These are phyloP conservation scores for Pampusana beccarii DNA, from an alignment of 2,113 vertebrate genomes.

Conservation along the genomic window DNA sequence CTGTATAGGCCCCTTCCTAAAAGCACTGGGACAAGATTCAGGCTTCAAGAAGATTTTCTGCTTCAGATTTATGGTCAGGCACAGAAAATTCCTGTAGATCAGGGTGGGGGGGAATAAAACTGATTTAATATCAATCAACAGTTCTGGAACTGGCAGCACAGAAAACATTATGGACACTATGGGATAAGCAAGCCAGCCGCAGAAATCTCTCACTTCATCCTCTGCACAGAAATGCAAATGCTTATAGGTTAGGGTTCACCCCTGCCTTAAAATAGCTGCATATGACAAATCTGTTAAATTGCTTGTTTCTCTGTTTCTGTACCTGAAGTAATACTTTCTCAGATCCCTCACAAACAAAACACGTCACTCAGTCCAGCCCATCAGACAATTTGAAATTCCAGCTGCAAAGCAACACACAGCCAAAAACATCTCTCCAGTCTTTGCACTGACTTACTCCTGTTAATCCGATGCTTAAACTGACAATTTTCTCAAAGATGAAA, in stretches of 20 bases:
- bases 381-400: not conserved
- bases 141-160: not conserved
- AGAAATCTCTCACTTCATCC: not conserved
- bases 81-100: not conserved
- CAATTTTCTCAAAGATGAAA: not conserved
- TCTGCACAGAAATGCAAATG: not conserved
- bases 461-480: not conserved
- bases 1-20: not conserved
- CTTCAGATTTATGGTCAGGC: not conserved
- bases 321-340: not conserved
- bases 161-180: not conserved
- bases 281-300: not conserved
- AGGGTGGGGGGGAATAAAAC: not conserved
- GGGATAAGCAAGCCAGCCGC: not conserved
- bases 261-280: not conserved
- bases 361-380: not conserved
- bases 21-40: not conserved
- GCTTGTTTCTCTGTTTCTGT: not conserved
- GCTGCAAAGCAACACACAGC: not conserved
- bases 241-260: not conserved
- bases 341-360: not conserved
- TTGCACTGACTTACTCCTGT: not conserved
- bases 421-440: not conserved
- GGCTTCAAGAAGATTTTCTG: not conserved
- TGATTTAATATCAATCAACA: not conserved